Percentiles rank a stretch among this genome's conserved stretches.
phyloP scores from a whole-genome alignment of 2,113 vertebrate species.

The Stigmatopora argus region DNA sequence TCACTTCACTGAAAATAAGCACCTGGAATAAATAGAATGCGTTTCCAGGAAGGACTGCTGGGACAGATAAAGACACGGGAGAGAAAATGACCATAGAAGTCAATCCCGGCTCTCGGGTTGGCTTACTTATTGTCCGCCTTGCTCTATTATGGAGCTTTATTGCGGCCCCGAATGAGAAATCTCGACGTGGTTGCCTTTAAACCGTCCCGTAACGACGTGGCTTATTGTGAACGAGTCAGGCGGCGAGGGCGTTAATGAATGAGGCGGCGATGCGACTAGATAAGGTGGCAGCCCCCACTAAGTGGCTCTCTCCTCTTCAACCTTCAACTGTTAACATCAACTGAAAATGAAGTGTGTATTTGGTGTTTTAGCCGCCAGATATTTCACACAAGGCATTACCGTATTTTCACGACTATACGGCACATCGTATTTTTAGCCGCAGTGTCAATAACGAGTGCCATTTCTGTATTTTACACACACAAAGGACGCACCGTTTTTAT shows the following conservation, averaged over 20 bases:
- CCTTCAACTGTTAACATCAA: conserved; percentile 39
- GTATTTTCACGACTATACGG: too few relatives aligned
- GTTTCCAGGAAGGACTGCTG: background rate
- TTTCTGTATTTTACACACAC: too few relatives aligned
- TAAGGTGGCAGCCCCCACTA: conserved; percentile 54
- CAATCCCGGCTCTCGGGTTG: background rate
- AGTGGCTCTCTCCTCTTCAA: conserved; percentile 63
- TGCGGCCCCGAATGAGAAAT: conserved; percentile 48
- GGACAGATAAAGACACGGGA: conserved; percentile 1
- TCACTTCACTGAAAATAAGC: background rate
- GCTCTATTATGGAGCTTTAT: conserved; percentile 43
- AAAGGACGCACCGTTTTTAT: too few relatives aligned
- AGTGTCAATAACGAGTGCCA: too few relatives aligned
- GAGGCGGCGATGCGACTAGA: conserved; percentile 55
- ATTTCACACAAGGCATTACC: background rate
- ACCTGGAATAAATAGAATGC: background rate
- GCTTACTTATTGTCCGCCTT: background rate
- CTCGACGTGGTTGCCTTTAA: conserved; percentile 46
- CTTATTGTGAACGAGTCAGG: conserved; percentile 56
- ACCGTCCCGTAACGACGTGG: conserved; percentile 60
- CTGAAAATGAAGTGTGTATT: background rate
- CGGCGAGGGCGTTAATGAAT: conserved; percentile 61
- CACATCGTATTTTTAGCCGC: too few relatives aligned
- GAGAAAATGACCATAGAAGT: background rate
- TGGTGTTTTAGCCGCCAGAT: background rate